Conservation (phyloP, 1,140 invertebrate genomes). For the Drosophila navojoa region DNA sequence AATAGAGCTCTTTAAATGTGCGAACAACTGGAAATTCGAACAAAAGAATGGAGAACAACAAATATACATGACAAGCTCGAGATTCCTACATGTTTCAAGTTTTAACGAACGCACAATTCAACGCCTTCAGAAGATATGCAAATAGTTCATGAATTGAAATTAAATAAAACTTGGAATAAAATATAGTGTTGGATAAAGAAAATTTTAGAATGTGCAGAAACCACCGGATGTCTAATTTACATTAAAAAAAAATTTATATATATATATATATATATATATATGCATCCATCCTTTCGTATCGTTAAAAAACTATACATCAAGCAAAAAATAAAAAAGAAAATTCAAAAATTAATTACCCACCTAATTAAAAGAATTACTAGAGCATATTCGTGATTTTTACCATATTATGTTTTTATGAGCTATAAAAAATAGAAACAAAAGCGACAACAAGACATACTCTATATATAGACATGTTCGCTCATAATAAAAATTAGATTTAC, state of each 20-base stretch:
- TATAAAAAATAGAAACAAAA: constrained; percentile 29
- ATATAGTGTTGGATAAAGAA: no score
- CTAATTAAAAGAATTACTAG: constrained; percentile 30
- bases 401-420: constrained; percentile 8
- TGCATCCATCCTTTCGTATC: background rate
- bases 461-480: constrained; percentile 6
- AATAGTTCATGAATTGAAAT: background rate
- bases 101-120: constrained; percentile 23
- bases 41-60: constrained; percentile 14
- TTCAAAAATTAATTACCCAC: constrained; percentile 8
- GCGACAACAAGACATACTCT: constrained; percentile 1
- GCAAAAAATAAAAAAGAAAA: constrained; percentile 27
- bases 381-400: constrained; percentile 30
- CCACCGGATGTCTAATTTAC: no score
- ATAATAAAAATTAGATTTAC: constrained; percentile 12
- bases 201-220: no score
- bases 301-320: background rate
- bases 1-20: constrained; percentile 28
- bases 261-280: no score
- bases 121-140: constrained; percentile 37
- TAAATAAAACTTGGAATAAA: no score
- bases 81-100: constrained; percentile 30
- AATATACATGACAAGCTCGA: constrained; percentile 6
- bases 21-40: constrained; percentile 16
- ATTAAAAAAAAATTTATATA: no score